A percentile compares a stretch with the other conserved stretches of the same genome.
Conservation (phyloP, 2,888 invertebrate species). For the Pogonocherus hispidulus region DNA sequence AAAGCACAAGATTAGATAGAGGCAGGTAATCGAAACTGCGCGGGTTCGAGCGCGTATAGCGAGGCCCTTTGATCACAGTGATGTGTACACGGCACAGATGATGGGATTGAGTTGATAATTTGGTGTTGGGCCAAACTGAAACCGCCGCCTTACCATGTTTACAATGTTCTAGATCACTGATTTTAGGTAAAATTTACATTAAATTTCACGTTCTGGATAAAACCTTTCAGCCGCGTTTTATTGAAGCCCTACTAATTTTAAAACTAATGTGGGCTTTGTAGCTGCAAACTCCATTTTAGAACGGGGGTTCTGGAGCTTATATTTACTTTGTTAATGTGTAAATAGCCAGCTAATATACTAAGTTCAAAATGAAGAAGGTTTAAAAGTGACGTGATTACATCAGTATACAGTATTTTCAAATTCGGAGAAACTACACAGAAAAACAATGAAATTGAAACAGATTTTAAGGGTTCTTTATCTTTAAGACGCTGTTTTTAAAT, state of each 20-base stretch:
- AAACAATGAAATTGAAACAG: no score
- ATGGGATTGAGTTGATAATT: conserved; percentile 66
- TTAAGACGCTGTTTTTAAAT: no score
- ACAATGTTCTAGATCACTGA: conserved; percentile 65
- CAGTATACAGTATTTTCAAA: no score
- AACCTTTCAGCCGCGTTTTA: conserved; percentile 40
- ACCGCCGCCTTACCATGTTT: conserved; percentile 63
- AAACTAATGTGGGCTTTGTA: conserved; percentile 37
- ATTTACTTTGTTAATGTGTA: neutral
- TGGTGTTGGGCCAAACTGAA: conserved; percentile 61
- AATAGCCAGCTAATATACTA: neutral
- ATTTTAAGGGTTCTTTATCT: no score
- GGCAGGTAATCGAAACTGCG: conserved; percentile 64
- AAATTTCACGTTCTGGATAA: conserved; percentile 52
- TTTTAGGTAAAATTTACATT: conserved; percentile 61
- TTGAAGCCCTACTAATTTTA: conserved; percentile 38
- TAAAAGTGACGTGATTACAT: no score
- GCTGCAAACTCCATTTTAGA: neutral
- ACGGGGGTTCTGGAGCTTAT: neutral
- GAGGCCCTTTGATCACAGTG: conserved; percentile 63
- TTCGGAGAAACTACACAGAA: no score
- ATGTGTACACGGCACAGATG: conserved; percentile 64
- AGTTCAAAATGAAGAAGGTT: no score
- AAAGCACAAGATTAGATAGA: conserved; percentile 60
- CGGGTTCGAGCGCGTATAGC: conserved; percentile 51